Evolutionary conservation across 2,113 vertebrate species (phyloP).

Genomic region (Nyctibius bracteatus): DNA sequence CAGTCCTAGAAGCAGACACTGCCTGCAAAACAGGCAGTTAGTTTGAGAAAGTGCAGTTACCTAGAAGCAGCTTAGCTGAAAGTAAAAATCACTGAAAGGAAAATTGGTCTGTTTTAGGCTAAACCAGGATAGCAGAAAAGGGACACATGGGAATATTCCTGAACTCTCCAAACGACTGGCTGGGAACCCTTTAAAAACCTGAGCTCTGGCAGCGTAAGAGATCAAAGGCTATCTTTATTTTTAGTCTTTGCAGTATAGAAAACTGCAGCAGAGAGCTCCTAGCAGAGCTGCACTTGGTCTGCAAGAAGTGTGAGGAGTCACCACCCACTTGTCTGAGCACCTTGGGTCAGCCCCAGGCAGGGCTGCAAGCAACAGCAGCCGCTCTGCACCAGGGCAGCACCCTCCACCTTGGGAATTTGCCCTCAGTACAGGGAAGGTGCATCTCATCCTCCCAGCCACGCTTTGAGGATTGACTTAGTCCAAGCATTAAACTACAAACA

Average conservation of each 20-base stretch:
- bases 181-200: not conserved
- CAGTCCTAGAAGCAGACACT: no score
- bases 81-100: no score
- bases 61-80: no score
- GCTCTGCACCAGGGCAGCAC: not conserved
- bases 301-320: not conserved
- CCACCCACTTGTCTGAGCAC: rapidly evolving
- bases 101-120: no score
- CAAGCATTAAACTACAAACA: not conserved
- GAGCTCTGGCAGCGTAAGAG: not conserved
- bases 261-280: not conserved
- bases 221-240: not conserved
- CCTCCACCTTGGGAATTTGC: not conserved
- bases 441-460: not conserved
- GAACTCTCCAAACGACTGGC: not conserved
- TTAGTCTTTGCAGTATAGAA: not conserved
- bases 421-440: not conserved
- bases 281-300: not conserved
- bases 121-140: not conserved
- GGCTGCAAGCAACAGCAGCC: not conserved
- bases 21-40: no score
- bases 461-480: not conserved
- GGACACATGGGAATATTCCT: not conserved
- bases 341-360: not conserved
- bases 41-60: no score